Evolutionary conservation across 2,113 vertebrate species (phyloP).

Genomic region (Bubo blakistoni): DNA sequence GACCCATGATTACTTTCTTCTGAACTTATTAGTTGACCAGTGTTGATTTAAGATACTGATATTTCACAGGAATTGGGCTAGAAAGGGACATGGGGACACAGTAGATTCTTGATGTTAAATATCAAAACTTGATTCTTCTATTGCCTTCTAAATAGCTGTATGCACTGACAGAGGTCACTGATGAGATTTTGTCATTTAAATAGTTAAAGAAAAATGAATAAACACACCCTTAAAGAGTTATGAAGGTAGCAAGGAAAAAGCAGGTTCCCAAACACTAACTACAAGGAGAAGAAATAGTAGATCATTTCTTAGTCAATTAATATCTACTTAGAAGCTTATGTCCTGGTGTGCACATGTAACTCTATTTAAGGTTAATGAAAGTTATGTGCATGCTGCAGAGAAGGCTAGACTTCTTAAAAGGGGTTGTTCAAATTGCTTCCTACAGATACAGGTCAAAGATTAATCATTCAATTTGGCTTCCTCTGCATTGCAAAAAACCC

Average conservation of each 20-base stretch:
- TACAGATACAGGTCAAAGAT: slow-evolving; percentile 25
- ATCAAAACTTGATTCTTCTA: background rate
- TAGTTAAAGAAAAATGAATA: background rate
- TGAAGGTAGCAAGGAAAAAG: background rate
- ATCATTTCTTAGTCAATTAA: slow-evolving; percentile 40
- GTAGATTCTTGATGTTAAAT: background rate
- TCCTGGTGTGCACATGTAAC: slow-evolving; percentile 18
- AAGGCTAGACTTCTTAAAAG: slow-evolving; percentile 49
- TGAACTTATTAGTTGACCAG: background rate
- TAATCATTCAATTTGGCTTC: slow-evolving; percentile 24
- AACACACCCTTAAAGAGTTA: background rate
- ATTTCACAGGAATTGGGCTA: background rate
- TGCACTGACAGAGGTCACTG: background rate
- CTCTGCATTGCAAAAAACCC: background rate
- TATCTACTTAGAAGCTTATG: slow-evolving; percentile 34
- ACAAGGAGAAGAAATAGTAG: background rate
- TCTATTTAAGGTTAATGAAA: slow-evolving; percentile 32
- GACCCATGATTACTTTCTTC: background rate
- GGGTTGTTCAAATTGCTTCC: slow-evolving; percentile 18
- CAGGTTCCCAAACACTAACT: background rate
- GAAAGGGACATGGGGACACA: background rate
- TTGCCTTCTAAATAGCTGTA: background rate
- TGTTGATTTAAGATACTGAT: background rate
- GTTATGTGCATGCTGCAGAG: slow-evolving; percentile 23
- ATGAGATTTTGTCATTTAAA: background rate